A percentile compares a stretch with the other conserved stretches of the same genome.
Evolutionary conservation across 2,888 invertebrate species (phyloP).

Genomic region (Timandra comae): DNA sequence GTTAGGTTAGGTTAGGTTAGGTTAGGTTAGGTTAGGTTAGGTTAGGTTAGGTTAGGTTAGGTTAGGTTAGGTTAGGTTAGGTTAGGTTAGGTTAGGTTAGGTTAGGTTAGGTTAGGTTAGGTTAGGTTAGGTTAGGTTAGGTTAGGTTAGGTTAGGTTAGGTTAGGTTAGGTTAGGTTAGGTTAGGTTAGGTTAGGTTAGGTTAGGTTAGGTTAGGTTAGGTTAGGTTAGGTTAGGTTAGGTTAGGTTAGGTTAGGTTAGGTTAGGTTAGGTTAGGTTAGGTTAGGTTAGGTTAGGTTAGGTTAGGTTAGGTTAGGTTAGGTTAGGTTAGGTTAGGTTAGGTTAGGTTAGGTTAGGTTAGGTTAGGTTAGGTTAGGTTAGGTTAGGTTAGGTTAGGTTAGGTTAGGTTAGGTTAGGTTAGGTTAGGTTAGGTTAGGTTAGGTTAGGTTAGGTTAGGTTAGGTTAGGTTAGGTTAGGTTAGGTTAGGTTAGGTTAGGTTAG

Average conservation of each 20-base stretch:
- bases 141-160: conserved; percentile 9
- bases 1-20: too few species aligned
- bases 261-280: conserved; percentile 14
- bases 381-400: conserved; percentile 18
- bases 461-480: conserved; percentile 17
- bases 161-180: conserved; percentile 8
- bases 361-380: conserved; percentile 20
- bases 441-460: conserved; percentile 18
- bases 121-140: conserved; percentile 10
- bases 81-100: conserved; percentile 10
- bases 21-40: neutral
- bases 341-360: conserved; percentile 18
- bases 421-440: conserved; percentile 17
- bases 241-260: conserved; percentile 9
- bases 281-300: conserved; percentile 18
- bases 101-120: conserved; percentile 7
- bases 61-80: conserved; percentile 11
- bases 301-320: conserved; percentile 15
- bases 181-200: conserved; percentile 14
- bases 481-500: conserved; percentile 13
- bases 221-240: conserved; percentile 10
- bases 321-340: conserved; percentile 16
- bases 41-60: conserved; percentile 5
- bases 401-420: conserved; percentile 19
- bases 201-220: conserved; percentile 11